Evolutionary conservation across 2,113 vertebrate genomes (phyloP).

Genomic region (Prunella himalayana): DNA sequence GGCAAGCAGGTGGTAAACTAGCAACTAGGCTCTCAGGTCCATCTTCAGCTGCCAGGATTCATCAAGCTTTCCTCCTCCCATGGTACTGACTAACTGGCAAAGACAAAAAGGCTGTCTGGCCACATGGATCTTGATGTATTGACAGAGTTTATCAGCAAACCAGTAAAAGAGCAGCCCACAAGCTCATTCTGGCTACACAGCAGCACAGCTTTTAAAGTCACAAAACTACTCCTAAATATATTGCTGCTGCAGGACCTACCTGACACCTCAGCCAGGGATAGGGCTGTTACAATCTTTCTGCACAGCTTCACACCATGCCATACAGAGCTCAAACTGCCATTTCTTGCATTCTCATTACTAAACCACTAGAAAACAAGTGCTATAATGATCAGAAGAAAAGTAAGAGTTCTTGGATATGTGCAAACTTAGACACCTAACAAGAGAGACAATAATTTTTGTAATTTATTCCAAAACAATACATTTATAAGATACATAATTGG

Average conservation of each 20-base stretch:
- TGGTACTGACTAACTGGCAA: not conserved
- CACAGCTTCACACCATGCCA: not conserved
- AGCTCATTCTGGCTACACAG: not conserved
- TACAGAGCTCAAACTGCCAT: not conserved
- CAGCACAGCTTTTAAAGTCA: not conserved
- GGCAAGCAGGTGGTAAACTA: not conserved
- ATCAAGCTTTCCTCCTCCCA: not conserved
- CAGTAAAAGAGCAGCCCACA: not conserved
- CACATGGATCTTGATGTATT: not conserved
- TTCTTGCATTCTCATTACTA: not conserved
- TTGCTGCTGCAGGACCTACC: accelerated
- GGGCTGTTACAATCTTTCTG: not conserved
- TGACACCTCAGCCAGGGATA: not conserved
- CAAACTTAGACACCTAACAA: not conserved
- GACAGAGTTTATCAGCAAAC: not conserved
- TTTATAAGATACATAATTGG: not conserved
- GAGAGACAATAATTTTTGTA: not conserved
- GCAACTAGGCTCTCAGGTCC: not conserved
- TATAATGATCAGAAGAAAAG: not conserved
- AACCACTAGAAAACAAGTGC: not conserved
- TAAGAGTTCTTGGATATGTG: not conserved
- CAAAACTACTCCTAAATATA: not conserved
- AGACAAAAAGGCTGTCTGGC: not conserved
- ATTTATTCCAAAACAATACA: not conserved
- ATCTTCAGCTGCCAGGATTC: not conserved